Evolutionary conservation across 2,797 vertebrate genomes (phyloP).

Genomic region (Gambelia wislizenii): DNA sequence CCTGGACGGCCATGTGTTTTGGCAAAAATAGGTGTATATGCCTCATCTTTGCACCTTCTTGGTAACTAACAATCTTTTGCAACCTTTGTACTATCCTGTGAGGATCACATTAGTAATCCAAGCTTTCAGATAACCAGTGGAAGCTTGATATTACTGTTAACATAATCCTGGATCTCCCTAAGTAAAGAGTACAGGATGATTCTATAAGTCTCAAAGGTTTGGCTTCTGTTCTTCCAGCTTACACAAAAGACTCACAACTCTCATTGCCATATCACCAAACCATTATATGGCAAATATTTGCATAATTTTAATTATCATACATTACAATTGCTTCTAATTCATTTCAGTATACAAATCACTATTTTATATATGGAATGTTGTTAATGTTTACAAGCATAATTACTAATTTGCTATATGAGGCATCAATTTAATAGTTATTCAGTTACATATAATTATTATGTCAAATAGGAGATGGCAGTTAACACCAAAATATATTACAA

Average conservation of each 20-base stretch:
- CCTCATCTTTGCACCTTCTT: not conserved
- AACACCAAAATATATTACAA: constrained; percentile 77
- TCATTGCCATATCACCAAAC: not conserved
- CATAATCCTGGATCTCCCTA: not conserved
- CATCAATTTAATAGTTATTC: constrained; percentile 81
- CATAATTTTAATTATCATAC: constrained; percentile 81
- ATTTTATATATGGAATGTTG: constrained; percentile 81
- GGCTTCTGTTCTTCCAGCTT: constrained; percentile 6
- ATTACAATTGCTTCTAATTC: constrained; percentile 82
- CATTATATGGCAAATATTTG: constrained; percentile 68
- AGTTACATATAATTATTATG: constrained; percentile 81
- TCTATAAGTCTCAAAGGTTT: not conserved
- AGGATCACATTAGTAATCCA: not conserved
- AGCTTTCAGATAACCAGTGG: not conserved
- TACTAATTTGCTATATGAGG: constrained; percentile 83
- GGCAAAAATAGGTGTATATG: not conserved
- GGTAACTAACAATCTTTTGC: not conserved
- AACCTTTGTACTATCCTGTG: not conserved
- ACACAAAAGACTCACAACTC: constrained; percentile 32
- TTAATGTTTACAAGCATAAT: constrained; percentile 82
- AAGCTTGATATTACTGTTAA: not conserved
- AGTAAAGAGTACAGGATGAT: not conserved
- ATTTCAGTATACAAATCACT: constrained; percentile 79
- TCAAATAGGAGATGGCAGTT: constrained; percentile 79
- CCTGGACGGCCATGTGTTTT: not conserved